phyloP scores from a whole-genome alignment of 2,113 vertebrate genomes.

The Pseudonaja textilis region DNA sequence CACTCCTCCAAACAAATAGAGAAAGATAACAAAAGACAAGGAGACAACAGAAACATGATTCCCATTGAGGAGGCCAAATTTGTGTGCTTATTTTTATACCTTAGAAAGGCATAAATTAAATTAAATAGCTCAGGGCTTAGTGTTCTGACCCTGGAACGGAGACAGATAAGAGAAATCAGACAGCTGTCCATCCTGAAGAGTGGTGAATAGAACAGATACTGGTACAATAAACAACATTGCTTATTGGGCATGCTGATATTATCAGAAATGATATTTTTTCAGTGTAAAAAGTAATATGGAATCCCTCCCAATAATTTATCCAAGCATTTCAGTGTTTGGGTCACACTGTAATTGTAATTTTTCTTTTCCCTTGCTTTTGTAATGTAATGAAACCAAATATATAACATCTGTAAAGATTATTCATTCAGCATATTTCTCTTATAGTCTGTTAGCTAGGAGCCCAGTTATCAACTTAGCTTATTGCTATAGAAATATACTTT shows the following conservation, averaged over 20 bases:
- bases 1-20: neutral
- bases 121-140: neutral
- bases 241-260: neutral
- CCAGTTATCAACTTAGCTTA: neutral
- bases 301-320: neutral
- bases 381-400: neutral
- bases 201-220: neutral
- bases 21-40: neutral
- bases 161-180: neutral
- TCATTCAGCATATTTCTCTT: neutral
- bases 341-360: neutral
- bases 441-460: neutral
- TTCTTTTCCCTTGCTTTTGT: neutral
- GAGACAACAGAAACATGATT: neutral
- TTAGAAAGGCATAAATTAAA: neutral
- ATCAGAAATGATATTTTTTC: neutral
- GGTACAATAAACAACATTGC: neutral
- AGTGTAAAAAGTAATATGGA: neutral
- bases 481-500: neutral
- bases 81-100: neutral
- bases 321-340: neutral
- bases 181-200: neutral
- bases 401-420: neutral
- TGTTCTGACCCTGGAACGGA: neutral
- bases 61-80: neutral